These are phyloP conservation scores for Montipora sp. DNA, from an alignment of 64 coral and sea anemone genomes.

Conservation along the genomic window DNA sequence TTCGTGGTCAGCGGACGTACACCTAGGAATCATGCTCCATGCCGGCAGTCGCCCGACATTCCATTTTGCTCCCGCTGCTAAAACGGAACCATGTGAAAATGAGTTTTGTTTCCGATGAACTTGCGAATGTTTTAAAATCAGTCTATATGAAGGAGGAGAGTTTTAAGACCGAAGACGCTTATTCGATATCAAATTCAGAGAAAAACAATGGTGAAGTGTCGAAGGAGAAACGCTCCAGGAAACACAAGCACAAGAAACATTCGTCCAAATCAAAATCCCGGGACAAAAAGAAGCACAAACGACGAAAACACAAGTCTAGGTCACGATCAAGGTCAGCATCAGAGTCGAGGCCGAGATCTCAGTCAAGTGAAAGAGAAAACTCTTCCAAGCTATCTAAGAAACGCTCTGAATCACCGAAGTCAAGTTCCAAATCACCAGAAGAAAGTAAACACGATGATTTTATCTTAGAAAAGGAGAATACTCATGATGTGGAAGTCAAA, in stretches of 20 bases:
- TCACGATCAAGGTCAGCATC: slow-evolving; percentile 7
- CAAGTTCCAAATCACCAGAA: slow-evolving; percentile 21
- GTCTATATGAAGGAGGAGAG: slow-evolving; percentile 16
- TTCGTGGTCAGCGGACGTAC: background rate
- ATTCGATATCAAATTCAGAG: background rate
- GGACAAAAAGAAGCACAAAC: slow-evolving; percentile 56
- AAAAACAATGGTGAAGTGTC: slow-evolving; percentile 24
- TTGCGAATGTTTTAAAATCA: slow-evolving; percentile 35
- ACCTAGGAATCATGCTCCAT: background rate
- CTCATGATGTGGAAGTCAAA: background rate
- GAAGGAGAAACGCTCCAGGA: slow-evolving; percentile 74
- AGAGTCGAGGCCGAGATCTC: slow-evolving; percentile 31
- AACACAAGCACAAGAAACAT: slow-evolving; percentile 86
- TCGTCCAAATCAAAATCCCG: slow-evolving; percentile 58
- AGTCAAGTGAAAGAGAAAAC: background rate
- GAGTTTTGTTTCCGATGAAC: slow-evolving; percentile 48
- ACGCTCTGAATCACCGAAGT: background rate
- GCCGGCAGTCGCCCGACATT: background rate
- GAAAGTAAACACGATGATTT: slow-evolving; percentile 22
- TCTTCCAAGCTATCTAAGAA: background rate
- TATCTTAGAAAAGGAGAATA: background rate
- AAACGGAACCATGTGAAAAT: background rate
- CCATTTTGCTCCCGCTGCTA: background rate
- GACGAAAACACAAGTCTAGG: slow-evolving; percentile 49
- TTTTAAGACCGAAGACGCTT: background rate